Evolutionary conservation across 92 coral and sea anemone species (phyloP).

Genomic region (Porites divaricata): DNA sequence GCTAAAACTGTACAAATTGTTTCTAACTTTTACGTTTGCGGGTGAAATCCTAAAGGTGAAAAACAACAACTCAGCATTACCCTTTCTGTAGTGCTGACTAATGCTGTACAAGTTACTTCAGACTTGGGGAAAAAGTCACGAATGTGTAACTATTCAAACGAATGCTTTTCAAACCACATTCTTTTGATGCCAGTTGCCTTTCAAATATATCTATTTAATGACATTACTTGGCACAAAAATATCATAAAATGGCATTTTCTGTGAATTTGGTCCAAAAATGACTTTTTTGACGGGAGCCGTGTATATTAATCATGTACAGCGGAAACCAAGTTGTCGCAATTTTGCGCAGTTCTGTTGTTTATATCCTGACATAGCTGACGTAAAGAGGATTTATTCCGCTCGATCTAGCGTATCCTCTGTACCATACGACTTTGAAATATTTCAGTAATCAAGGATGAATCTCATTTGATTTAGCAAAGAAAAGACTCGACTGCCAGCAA

Average conservation of each 20-base stretch:
- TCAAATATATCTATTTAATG: neutral
- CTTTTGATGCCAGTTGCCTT: neutral
- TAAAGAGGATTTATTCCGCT: conserved; percentile 17
- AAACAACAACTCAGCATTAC: no score
- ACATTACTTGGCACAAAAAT: neutral
- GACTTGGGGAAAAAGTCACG: no score
- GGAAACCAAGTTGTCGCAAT: neutral
- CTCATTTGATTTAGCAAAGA: neutral
- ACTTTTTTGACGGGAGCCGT: neutral
- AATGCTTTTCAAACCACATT: no score
- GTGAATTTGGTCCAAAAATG: neutral
- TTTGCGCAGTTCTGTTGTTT: conserved; percentile 7
- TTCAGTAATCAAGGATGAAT: conserved; percentile 1
- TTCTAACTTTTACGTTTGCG: no score
- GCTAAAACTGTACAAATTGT: no score
- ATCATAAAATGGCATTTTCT: neutral
- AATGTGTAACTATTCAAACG: no score
- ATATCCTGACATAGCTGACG: conserved; percentile 12
- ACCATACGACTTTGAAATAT: conserved; percentile 1
- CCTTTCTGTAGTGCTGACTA: no score
- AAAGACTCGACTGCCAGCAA: neutral
- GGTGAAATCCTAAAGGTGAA: no score
- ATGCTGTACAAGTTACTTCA: no score
- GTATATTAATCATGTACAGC: neutral
- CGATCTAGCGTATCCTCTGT: neutral